Base-by-base conservation (phyloP, 2,797 vertebrate genomes). In the Pseudopleuronectes americanus region DNA sequence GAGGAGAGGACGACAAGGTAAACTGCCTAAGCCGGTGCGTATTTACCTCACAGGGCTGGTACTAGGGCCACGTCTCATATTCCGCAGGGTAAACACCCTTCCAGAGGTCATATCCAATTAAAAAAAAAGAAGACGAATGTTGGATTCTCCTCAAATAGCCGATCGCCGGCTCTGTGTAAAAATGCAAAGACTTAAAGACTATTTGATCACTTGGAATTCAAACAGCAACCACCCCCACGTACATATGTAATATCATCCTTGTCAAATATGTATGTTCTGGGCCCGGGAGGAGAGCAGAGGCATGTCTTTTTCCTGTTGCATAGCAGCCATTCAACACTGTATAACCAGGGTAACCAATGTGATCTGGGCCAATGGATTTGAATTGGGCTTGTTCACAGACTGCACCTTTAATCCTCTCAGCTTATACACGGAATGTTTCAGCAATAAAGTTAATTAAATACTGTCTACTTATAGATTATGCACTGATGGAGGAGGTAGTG, bases 91-190 rank as follows among this genome's bases (percentile, higher is more conserved):
- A 49, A 49, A 71, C 56, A 28, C 68, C 76, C 55, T 57, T 69
- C 59, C 81, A 77, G 53, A 87, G 85, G 76, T 86, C 78, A 61
- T 13, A 64, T 85, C 81, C 87, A 92, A 91, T 92, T 92, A 92
- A 53, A 89, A 87, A 69, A 89, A 84, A 92, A 92, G 88, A 84
- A 68, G 76, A 84, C 56, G 74, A 87, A 84, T 80, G 77, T 43
- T 17, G 38, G 81, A 70, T 76, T 69, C 43, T 68, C 53, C 17
- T 45, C 43, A 45, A 45, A 45, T 16, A 45, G 43, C 0, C 17
- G 5, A 45, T 43, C 41, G 16, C 41, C 41, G 4, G 41, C 14
- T 21, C 69, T 19, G 21, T 64, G 68, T 70, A 60, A 69, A 86
- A 84, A 81, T 80, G 76, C 70, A 76, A 71, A 76, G 58, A 62